Evolutionary conservation across 2,888 invertebrate genomes (phyloP).

Genomic region (Orthonychiurus folsomi): DNA sequence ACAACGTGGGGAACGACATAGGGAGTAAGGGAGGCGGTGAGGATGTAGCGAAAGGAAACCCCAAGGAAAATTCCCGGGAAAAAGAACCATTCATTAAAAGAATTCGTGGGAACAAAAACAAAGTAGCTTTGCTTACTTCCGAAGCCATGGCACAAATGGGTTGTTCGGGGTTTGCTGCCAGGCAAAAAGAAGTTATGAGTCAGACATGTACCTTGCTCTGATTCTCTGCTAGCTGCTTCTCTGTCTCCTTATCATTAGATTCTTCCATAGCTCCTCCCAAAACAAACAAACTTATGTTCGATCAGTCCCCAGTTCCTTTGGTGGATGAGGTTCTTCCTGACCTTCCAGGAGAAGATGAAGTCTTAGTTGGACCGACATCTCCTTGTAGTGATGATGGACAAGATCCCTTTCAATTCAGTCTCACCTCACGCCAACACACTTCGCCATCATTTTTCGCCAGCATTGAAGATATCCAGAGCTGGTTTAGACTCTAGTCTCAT

Average conservation of each 20-base stretch:
- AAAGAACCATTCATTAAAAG: conserved; percentile 1
- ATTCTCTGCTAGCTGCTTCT: conserved; percentile 9
- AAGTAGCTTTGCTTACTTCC: conserved; percentile 34
- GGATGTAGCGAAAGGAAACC: not conserved
- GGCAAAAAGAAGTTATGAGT: conserved; percentile 36
- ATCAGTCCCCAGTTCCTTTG: not conserved
- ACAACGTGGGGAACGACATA: not conserved
- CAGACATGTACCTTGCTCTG: conserved; percentile 31
- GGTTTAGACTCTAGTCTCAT: not conserved
- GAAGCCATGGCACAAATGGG: conserved; percentile 39
- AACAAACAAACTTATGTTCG: conserved; percentile 1
- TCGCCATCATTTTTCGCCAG: conserved; percentile 11
- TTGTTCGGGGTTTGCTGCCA: conserved; percentile 35
- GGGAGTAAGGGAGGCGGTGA: not conserved
- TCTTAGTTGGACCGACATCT: not conserved
- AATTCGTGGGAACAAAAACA: conserved; percentile 29
- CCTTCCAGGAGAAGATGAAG: not conserved
- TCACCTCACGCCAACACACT: conserved; percentile 3
- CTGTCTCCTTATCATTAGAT: not conserved
- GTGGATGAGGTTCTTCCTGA: not conserved
- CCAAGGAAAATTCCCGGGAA: conserved; percentile 18
- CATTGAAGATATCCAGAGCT: conserved; percentile 6
- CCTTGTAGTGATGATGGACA: conserved; percentile 5
- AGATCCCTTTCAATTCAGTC: conserved; percentile 8
- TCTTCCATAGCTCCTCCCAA: not conserved